Conservation (phyloP, 92 coral and sea anemone genomes). For the Metridium senile region DNA sequence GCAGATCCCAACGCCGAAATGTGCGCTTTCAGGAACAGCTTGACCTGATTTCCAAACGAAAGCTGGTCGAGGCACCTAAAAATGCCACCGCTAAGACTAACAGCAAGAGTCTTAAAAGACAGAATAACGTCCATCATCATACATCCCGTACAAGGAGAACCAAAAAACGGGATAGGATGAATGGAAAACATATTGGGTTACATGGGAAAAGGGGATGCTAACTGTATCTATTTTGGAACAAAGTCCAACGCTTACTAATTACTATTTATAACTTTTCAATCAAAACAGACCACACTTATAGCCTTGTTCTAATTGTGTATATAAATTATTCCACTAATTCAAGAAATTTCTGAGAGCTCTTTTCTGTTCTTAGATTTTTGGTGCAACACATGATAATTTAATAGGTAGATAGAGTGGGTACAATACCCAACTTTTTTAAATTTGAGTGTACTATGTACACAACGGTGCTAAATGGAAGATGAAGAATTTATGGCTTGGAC, state of each 20-base stretch:
- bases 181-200: constrained; percentile 88
- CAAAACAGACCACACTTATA: constrained; percentile 15
- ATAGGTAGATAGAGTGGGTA: not conserved
- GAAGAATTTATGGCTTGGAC: constrained; percentile 7
- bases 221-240: constrained; percentile 13
- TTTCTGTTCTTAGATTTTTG: constrained; percentile 2
- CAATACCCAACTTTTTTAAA: constrained; percentile 1
- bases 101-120: constrained; percentile 72
- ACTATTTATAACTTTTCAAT: constrained; percentile 29
- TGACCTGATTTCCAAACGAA: constrained; percentile 71
- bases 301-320: constrained; percentile 38
- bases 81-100: constrained; percentile 55
- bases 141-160: constrained; percentile 79
- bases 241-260: constrained; percentile 23
- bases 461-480: not conserved
- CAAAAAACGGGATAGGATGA: constrained; percentile 89
- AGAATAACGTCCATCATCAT: constrained; percentile 85
- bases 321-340: constrained; percentile 11
- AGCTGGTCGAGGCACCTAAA: constrained; percentile 76
- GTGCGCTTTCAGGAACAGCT: constrained; percentile 84
- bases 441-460: constrained; percentile 12
- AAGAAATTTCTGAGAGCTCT: constrained; percentile 18
- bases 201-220: constrained; percentile 93
- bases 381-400: not conserved
- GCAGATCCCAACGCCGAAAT: constrained; percentile 70